These are phyloP conservation scores for Phaethornis superciliosus DNA, from an alignment of 2,113 vertebrate species.

Conservation along the genomic window DNA sequence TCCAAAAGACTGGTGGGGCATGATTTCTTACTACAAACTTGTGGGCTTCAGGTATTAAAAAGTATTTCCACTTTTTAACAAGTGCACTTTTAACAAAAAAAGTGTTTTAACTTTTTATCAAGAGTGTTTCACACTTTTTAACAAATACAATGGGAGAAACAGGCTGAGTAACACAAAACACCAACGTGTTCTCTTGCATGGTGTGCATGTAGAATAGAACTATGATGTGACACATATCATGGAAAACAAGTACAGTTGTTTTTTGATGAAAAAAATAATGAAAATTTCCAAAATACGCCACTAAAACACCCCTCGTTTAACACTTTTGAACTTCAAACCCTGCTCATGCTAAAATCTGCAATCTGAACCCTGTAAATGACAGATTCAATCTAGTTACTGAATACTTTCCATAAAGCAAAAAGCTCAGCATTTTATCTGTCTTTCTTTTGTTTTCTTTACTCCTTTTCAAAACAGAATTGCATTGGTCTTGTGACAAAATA, in stretches of 20 bases:
- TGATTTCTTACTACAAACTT: neutral
- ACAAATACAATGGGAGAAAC: neutral
- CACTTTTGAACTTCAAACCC: neutral
- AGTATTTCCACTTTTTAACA: neutral
- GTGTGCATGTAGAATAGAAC: neutral
- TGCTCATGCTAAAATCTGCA: neutral
- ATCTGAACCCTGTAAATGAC: neutral
- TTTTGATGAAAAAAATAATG: neutral
- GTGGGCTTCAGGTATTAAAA: neutral
- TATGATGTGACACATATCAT: neutral
- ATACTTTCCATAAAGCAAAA: slow-evolving; percentile 4
- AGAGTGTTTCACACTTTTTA: neutral
- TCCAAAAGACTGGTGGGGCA: neutral
- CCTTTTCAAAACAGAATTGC: neutral
- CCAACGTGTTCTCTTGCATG: neutral
- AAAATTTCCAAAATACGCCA: neutral
- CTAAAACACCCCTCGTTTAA: neutral
- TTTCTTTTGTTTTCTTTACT: neutral
- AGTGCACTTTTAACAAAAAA: no score
- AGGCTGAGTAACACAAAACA: neutral
- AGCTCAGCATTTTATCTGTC: neutral
- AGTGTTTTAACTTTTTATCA: no score
- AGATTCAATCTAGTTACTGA: slow-evolving; percentile 5
- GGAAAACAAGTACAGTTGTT: neutral
- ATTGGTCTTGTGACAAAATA: neutral